Conservation (phyloP, 2,888 invertebrate species). For the Gari tellinella region DNA sequence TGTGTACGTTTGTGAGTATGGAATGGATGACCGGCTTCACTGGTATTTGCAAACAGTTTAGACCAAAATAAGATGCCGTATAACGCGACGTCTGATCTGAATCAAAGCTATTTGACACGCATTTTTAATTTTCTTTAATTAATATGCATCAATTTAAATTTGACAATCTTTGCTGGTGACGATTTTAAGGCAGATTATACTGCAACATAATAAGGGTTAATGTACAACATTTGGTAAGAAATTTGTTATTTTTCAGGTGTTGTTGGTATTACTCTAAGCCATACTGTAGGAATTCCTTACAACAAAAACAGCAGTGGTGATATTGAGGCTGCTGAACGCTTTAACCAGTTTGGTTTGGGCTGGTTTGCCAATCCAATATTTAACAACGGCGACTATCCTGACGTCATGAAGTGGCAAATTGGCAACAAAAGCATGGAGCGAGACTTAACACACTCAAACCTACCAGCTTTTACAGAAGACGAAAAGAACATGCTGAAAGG, state of each 20-base stretch:
- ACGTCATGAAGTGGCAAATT: slow-evolving; percentile 69
- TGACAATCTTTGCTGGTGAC: too few relatives aligned
- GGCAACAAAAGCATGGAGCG: slow-evolving; percentile 66
- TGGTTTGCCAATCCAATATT: slow-evolving; percentile 79
- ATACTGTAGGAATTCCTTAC: slow-evolving; percentile 60
- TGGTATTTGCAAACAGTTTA: too few relatives aligned
- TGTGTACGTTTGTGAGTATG: too few relatives aligned
- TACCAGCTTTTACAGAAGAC: slow-evolving; percentile 79
- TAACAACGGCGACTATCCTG: slow-evolving; percentile 85
- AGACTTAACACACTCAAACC: slow-evolving; percentile 61
- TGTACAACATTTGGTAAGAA: too few relatives aligned
- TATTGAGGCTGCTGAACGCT: slow-evolving; percentile 64
- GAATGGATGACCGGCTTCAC: too few relatives aligned
- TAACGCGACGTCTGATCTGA: too few relatives aligned
- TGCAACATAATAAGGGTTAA: too few relatives aligned
- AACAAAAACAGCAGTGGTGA: slow-evolving; percentile 55
- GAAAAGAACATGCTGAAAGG: slow-evolving; percentile 78
- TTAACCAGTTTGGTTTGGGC: slow-evolving; percentile 70
- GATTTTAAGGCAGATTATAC: too few relatives aligned
- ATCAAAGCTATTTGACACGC: too few relatives aligned
- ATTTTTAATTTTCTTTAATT: too few relatives aligned
- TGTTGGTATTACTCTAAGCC: slow-evolving; percentile 67
- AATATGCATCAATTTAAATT: too few relatives aligned
- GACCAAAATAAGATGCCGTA: too few relatives aligned
- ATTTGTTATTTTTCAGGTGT: slow-evolving; percentile 32